Conservation (phyloP, 2,113 vertebrate species). For the Jaculus jaculus region DNA sequence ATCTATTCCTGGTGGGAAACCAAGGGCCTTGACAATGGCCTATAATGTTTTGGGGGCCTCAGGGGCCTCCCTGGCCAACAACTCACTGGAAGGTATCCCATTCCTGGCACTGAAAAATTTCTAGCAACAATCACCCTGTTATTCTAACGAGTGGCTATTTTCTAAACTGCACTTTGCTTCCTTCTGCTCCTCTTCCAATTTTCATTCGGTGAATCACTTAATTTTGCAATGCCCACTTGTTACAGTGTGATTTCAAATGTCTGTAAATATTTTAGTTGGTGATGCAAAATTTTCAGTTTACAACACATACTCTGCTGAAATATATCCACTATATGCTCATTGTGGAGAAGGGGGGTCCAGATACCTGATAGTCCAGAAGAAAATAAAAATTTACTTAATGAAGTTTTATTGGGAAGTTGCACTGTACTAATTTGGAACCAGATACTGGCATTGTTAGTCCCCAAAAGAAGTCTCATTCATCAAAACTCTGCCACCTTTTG, state of each 20-base stretch:
- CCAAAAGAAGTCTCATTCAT: slow-evolving; percentile 2
- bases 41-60: too few species aligned
- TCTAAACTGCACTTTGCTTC: neutral
- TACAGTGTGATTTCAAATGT: neutral
- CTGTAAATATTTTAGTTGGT: neutral
- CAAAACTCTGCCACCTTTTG: neutral
- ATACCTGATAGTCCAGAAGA: too few species aligned
- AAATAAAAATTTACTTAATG: too few species aligned
- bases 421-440: neutral
- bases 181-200: neutral
- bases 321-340: neutral
- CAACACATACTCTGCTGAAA: neutral
- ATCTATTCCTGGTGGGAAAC: too few species aligned
- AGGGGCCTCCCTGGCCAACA: too few species aligned
- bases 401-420: neutral
- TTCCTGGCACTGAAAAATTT: too few species aligned
- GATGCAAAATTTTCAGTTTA: neutral
- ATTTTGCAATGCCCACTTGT: neutral
- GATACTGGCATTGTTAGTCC: slow-evolving; percentile 5
- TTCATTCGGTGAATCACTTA: neutral
- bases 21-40: too few species aligned
- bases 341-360: neutral
- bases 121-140: too few species aligned
- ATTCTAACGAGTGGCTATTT: neutral
- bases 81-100: too few species aligned